phyloP scores from a whole-genome alignment of 2,797 vertebrate species.

The Brachyrhaphis roseni region DNA sequence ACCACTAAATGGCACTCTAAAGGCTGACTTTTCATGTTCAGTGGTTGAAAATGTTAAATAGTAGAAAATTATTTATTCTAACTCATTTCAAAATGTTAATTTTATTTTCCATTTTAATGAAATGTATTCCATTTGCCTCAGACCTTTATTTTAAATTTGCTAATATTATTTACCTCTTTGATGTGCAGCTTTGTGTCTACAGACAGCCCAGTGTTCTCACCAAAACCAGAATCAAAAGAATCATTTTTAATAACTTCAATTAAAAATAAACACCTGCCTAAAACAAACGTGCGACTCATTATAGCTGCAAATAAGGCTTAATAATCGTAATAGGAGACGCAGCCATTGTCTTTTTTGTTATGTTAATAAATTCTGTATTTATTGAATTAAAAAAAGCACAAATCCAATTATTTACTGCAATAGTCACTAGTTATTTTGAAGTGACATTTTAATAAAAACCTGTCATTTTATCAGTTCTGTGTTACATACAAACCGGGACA shows the following conservation, averaged over 20 bases:
- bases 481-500: neutral
- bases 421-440: neutral
- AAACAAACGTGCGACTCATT: neutral
- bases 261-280: neutral
- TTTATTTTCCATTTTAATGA: neutral
- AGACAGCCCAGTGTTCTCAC: neutral
- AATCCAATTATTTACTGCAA: neutral
- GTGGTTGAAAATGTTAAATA: neutral
- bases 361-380: neutral
- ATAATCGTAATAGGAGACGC: neutral
- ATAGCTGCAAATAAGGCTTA: neutral
- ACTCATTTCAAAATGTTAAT: neutral
- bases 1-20: neutral
- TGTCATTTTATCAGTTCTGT: neutral
- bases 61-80: neutral
- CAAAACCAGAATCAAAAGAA: neutral
- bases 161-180: neutral
- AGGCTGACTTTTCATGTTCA: neutral
- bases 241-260: neutral
- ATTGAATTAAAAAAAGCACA: neutral
- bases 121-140: neutral
- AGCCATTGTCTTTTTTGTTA: neutral
- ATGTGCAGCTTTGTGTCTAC: neutral
- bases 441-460: neutral
- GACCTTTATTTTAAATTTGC: neutral